Evolutionary conservation across 2,113 vertebrate species (phyloP).

Genomic region (Sarotherodon lohbergeri): DNA sequence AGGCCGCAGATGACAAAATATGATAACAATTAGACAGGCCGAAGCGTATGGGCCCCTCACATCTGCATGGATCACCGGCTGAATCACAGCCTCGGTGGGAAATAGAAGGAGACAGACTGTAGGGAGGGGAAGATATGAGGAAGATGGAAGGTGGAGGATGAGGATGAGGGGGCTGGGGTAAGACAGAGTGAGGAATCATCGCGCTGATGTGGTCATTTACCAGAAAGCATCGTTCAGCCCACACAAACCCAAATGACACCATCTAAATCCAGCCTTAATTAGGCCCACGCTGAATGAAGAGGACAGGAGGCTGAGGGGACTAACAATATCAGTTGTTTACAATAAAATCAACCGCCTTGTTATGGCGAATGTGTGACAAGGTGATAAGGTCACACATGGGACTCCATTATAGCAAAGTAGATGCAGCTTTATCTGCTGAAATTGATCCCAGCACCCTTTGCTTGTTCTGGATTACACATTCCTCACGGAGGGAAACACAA

Average conservation of each 20-base stretch:
- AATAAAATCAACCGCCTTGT: slow-evolving; percentile 59
- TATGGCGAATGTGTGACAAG: slow-evolving; percentile 52
- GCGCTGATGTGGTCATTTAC: slow-evolving; percentile 58
- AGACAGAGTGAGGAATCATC: slow-evolving; percentile 41
- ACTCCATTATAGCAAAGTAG: slow-evolving; percentile 54
- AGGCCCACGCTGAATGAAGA: slow-evolving; percentile 29
- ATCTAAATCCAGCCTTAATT: slow-evolving; percentile 65
- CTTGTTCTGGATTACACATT: neutral
- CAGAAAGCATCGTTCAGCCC: slow-evolving; percentile 50
- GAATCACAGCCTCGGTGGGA: neutral
- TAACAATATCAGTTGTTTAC: slow-evolving; percentile 64
- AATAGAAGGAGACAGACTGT: neutral
- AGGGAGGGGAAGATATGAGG: neutral
- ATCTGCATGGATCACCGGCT: slow-evolving; percentile 55
- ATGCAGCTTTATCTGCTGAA: slow-evolving; percentile 41
- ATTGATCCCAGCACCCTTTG: slow-evolving; percentile 29
- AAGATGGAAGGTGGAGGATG: neutral
- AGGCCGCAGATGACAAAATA: slow-evolving; percentile 56
- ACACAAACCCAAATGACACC: slow-evolving; percentile 63
- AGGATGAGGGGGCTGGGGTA: neutral
- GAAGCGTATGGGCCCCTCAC: neutral
- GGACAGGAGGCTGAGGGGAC: slow-evolving; percentile 55
- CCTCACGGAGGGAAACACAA: neutral
- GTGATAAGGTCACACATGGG: slow-evolving; percentile 62
- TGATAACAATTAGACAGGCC: slow-evolving; percentile 61